Percentiles rank a stretch among this genome's conserved stretches.
These are phyloP conservation scores for Anguilla rostrata DNA, from an alignment of 2,113 vertebrate species.

Conservation along the genomic window DNA sequence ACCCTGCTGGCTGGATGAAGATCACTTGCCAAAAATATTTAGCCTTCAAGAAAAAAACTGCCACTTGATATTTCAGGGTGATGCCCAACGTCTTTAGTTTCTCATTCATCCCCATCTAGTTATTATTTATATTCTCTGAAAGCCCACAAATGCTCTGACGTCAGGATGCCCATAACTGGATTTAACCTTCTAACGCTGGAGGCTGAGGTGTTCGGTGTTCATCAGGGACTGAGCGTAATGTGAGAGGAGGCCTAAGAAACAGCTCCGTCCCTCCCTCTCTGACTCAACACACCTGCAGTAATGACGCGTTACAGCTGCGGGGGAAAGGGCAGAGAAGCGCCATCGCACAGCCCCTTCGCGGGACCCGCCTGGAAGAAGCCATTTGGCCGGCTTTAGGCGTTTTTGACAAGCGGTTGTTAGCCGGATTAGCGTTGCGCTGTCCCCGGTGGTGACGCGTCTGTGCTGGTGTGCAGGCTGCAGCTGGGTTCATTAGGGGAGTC, in stretches of 20 bases:
- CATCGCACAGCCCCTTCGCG: background rate
- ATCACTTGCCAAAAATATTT: background rate
- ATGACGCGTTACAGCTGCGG: background rate
- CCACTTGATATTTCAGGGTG: background rate
- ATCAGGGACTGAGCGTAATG: background rate
- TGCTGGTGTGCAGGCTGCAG: background rate
- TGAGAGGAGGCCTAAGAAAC: background rate
- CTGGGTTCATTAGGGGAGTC: conserved; percentile 1
- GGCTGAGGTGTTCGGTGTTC: background rate
- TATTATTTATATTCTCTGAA: background rate
- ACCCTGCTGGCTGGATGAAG: background rate
- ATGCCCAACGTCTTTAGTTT: background rate
- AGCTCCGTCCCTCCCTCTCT: too few relatives aligned
- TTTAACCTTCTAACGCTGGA: background rate
- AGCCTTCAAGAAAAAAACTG: background rate
- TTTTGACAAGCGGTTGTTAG: too few relatives aligned
- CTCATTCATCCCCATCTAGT: too few relatives aligned
- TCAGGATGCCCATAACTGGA: background rate
- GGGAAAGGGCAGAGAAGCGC: background rate
- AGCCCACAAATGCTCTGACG: background rate
- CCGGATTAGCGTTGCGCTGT: too few relatives aligned
- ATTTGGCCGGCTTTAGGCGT: background rate
- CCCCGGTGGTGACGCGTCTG: too few relatives aligned
- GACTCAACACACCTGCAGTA: background rate
- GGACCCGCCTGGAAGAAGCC: too few relatives aligned